Base-by-base conservation (phyloP, 2,888 invertebrate species). In the Sisyra terminalis region DNA sequence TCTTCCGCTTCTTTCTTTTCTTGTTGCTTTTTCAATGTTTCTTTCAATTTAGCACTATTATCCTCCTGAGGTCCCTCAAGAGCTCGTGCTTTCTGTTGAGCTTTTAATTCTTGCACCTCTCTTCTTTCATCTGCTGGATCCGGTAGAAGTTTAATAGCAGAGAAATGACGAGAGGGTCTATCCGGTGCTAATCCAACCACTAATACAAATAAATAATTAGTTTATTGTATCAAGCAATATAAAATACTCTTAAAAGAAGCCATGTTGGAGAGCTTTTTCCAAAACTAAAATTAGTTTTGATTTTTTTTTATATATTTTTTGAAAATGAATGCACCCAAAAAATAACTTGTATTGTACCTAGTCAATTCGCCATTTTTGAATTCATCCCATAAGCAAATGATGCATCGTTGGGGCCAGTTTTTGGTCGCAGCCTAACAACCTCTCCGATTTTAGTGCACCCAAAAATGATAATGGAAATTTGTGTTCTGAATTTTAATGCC, bases 81-180 rank as follows among this genome's bases (percentile, higher is more conserved):
- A 14, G 34, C 14, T 18, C 17, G 29, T 48, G 71, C 68, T 48
- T 67, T 63, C 11, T 77, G 69, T 3, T 74, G 71, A 3, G 74
- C 75, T 55, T 75, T 71, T 42, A 73, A 67, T 39, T 74, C 75
- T 52, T 73, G 73, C 47, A 73, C 58, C 52, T 78, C 74, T 46
- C 66, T 55, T 45, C 60, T 54, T 49, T 59, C 60, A 45, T 58
- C 54, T 9, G 62, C 65, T 11, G 70, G 71, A 52, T 75, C 73
- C 49, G 75, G 74, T 59, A 74, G 63, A 42, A 60, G 59, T 52
- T 66, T 61, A 44, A 69, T 70, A 46, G 66, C 66, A 58, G 74
- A 71, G 64, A 80, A 80, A 60, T 73, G 75, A 58, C 79, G 70
- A 56, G 76, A 71, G 53, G 78, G 75, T 55, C 79, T 73, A 59